These are phyloP conservation scores for Hoplodrina ambigua DNA, from an alignment of 2,888 invertebrate genomes.

Conservation along the genomic window DNA sequence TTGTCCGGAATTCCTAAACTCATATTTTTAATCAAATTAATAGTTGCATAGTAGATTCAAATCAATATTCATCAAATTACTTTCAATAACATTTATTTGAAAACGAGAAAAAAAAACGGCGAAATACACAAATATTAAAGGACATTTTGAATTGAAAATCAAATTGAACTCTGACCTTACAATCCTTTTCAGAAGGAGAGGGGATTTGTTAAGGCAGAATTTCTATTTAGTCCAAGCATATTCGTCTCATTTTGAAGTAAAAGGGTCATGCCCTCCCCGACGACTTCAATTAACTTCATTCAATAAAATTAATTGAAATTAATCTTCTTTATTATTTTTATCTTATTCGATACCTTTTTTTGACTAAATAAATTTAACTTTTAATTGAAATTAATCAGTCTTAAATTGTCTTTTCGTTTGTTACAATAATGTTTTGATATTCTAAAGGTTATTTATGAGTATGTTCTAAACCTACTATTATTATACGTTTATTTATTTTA, in stretches of 20 bases:
- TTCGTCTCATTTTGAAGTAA: conserved; percentile 37
- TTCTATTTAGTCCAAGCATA: conserved; percentile 48
- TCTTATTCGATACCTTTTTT: conserved; percentile 28
- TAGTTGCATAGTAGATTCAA: not conserved
- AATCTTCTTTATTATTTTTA: conserved; percentile 53
- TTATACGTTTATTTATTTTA: not conserved
- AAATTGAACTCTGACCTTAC: conserved; percentile 27
- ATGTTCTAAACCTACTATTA: not conserved
- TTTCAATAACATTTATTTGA: conserved; percentile 1
- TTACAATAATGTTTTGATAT: not conserved
- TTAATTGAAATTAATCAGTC: conserved; percentile 28
- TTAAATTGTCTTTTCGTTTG: conserved; percentile 6
- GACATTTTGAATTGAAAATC: conserved; percentile 37
- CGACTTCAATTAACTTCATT: conserved; percentile 55
- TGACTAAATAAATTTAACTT: conserved; percentile 20
- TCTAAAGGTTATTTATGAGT: not conserved
- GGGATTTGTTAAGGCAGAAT: conserved; percentile 47
- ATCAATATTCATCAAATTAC: conserved; percentile 5
- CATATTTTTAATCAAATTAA: not conserved
- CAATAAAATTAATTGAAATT: conserved; percentile 53
- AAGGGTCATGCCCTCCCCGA: conserved; percentile 38
- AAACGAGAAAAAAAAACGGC: conserved; percentile 9
- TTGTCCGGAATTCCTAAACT: not conserved
- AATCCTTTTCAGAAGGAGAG: conserved; percentile 40
- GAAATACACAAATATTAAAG: conserved; percentile 32